Evolutionary conservation across 2,797 vertebrate species (phyloP).

Genomic region (Botia almorhae): DNA sequence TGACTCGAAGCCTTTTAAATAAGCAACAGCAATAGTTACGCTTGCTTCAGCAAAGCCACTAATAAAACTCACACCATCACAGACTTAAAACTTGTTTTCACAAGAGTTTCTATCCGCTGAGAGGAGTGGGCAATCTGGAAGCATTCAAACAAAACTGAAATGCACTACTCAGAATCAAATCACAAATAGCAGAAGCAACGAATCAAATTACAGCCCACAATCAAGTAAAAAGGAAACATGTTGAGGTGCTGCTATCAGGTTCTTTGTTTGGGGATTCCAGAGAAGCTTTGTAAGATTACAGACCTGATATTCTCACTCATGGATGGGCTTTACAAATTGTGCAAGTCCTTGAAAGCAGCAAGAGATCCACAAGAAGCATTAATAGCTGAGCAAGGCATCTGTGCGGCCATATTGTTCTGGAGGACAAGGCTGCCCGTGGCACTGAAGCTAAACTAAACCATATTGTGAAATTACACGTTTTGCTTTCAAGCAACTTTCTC

Average conservation of each 20-base stretch:
- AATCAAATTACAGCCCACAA: slow-evolving; percentile 26
- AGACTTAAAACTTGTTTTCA: not conserved
- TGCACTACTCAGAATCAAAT: not conserved
- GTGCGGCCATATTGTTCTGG: slow-evolving; percentile 32
- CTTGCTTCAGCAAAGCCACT: not conserved
- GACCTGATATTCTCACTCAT: slow-evolving; percentile 17
- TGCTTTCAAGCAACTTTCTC: not conserved
- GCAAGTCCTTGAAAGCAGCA: slow-evolving; percentile 21
- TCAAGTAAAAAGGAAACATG: not conserved
- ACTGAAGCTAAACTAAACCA: slow-evolving; percentile 8
- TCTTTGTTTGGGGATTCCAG: slow-evolving; percentile 2
- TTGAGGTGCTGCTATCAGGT: slow-evolving; percentile 25
- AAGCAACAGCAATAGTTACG: not conserved
- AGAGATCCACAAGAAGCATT: slow-evolving; percentile 9
- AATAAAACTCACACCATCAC: not conserved
- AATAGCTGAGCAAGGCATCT: slow-evolving; percentile 35
- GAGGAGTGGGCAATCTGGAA: not conserved
- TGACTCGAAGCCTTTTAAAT: not conserved
- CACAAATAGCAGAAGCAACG: not conserved
- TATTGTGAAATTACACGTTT: not conserved
- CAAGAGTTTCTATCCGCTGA: not conserved
- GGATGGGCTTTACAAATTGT: slow-evolving; percentile 30
- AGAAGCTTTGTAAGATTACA: not conserved
- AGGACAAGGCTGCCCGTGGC: not conserved
- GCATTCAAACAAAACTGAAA: not conserved